Evolutionary conservation across 2,888 invertebrate genomes (phyloP).

Genomic region (Caradrina kadenii): DNA sequence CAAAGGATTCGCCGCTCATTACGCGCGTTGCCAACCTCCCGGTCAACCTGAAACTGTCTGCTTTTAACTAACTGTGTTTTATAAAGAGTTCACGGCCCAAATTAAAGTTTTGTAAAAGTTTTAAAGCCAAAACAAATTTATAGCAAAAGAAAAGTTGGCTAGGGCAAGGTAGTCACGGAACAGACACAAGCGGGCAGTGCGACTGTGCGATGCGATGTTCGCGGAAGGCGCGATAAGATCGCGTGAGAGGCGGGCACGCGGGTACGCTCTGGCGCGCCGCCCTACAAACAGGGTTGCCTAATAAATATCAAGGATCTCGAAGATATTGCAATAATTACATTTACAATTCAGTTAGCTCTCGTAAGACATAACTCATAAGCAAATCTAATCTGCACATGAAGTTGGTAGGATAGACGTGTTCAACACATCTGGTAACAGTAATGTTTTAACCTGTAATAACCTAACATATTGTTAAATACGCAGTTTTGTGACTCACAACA

Average conservation of each 20-base stretch:
- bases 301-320: constrained; percentile 29
- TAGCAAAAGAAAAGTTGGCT: constrained; percentile 76
- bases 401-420: neutral
- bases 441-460: no score
- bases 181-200: constrained; percentile 84
- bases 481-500: neutral
- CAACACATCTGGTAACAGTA: neutral
- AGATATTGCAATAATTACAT: constrained; percentile 8
- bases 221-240: constrained; percentile 89
- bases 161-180: constrained; percentile 84
- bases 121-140: constrained; percentile 76
- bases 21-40: constrained; percentile 78
- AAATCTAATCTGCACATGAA: neutral
- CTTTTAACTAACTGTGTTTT: constrained; percentile 76
- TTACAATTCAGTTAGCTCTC: neutral
- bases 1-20: constrained; percentile 89
- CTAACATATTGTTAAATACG: neutral
- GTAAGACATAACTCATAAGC: neutral
- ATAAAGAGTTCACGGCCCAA: constrained; percentile 61
- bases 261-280: constrained; percentile 75
- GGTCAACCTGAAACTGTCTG: constrained; percentile 78
- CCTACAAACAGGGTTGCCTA: constrained; percentile 71
- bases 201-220: constrained; percentile 87
- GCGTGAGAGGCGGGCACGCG: constrained; percentile 87
- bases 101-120: constrained; percentile 70